phyloP scores from a whole-genome alignment of 2,888 invertebrate species.

The Zonitis immaculata region DNA sequence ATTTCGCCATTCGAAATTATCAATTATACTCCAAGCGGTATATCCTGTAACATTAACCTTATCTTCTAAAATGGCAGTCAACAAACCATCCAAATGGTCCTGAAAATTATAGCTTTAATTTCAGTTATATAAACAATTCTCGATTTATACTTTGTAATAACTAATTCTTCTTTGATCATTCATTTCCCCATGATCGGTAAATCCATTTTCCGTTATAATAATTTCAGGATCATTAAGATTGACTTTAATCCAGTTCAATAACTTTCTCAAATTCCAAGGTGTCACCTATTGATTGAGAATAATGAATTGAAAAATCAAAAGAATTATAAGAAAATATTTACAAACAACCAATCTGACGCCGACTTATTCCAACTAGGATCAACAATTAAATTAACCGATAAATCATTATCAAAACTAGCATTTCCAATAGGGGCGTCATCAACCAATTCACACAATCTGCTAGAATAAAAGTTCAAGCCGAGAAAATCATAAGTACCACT shows the following conservation, averaged over 20 bases:
- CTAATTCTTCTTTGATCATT: conserved; percentile 54
- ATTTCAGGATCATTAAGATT: conserved; percentile 51
- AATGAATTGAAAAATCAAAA: neutral
- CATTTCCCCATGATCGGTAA: conserved; percentile 45
- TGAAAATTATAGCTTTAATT: conserved; percentile 18
- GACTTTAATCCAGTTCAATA: conserved; percentile 50
- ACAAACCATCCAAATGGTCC: conserved; percentile 50
- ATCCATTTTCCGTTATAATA: conserved; percentile 58
- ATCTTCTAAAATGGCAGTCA: conserved; percentile 42
- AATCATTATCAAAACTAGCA: conserved; percentile 12
- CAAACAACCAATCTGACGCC: conserved; percentile 4
- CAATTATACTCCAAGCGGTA: conserved; percentile 37
- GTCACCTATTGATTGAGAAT: conserved; percentile 52
- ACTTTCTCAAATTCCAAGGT: conserved; percentile 57
- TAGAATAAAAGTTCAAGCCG: conserved; percentile 59
- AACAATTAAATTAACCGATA: conserved; percentile 4
- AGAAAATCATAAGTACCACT: conserved; percentile 56
- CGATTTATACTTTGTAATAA: conserved; percentile 48
- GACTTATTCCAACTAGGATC: conserved; percentile 14
- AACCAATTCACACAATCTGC: conserved; percentile 43
- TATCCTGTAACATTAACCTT: conserved; percentile 46
- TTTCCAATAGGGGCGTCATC: conserved; percentile 43
- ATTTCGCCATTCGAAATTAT: conserved; percentile 50
- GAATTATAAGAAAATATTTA: neutral
- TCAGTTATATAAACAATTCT: neutral